phyloP scores from a whole-genome alignment of 2,113 vertebrate species.

The Ptychochromis oligacanthus region DNA sequence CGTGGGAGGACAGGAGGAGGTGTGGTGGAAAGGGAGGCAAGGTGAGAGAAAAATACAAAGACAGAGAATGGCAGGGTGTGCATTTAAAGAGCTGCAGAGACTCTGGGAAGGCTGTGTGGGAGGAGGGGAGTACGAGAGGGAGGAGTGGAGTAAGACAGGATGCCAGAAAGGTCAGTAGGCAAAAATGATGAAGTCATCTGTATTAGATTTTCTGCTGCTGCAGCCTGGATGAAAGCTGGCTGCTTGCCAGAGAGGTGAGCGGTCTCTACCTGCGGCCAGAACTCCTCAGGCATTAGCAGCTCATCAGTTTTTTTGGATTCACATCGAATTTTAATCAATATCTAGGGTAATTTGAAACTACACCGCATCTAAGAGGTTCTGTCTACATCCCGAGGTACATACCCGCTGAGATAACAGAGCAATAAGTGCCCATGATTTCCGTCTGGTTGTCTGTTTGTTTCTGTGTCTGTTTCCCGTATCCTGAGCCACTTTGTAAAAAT shows the following conservation, averaged over 20 bases:
- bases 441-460: not conserved
- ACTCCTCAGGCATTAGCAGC: conserved; percentile 49
- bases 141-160: conserved; percentile 43
- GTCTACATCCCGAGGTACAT: not conserved
- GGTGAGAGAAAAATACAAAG: conserved; percentile 43
- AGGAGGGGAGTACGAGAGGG: conserved; percentile 15
- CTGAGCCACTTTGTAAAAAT: conserved; percentile 65
- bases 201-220: conserved; percentile 75
- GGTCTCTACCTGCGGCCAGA: conserved; percentile 47
- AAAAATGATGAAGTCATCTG: conserved; percentile 80
- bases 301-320: conserved; percentile 51
- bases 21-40: conserved; percentile 38
- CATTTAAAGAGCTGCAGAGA: conserved; percentile 54
- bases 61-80: conserved; percentile 36
- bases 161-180: conserved; percentile 78
- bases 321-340: conserved; percentile 50
- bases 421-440: not conserved
- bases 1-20: conserved; percentile 24
- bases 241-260: conserved; percentile 59
- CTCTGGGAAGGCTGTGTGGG: conserved; percentile 42
- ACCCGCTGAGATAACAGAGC: not conserved
- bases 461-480: conserved; percentile 22
- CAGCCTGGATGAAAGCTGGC: conserved; percentile 64
- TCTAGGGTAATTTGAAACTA: not conserved
- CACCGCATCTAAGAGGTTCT: not conserved